Evolutionary conservation across 2,888 invertebrate genomes (phyloP), one percentile per base, ranked within the genome.

Genomic region (Eledone cirrhosa): DNA sequence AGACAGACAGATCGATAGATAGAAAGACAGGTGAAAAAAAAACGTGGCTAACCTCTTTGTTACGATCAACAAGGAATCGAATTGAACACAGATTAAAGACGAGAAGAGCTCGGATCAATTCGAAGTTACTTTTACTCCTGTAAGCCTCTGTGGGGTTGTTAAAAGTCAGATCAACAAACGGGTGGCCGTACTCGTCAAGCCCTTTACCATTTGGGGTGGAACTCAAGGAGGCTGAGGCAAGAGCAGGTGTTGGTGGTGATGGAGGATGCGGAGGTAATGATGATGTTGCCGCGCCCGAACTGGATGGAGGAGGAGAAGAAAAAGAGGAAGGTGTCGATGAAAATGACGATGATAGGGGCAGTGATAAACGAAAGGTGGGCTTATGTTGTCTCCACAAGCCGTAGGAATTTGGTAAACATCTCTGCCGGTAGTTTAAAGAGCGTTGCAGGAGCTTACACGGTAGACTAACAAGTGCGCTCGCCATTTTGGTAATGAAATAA

Each of bases 121-220:
- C 98, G 92, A 93, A 94, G 85, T 95, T 97, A 86, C 96, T 96
- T 93, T 98, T 98, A 92, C 97, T 97, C 91, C 96, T 96, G 93
- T 97, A 99, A 41, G 98, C 95, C 85, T 97, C 96, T 87, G 94
- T 93, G 41, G 96, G 94, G 93, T 97, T 95, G 91, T 94, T 94
- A 92, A 99, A 99, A 8, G 86, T 82, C 76, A 88, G 80, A 80
- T 90, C 87, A 29, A 88, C 78, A 0, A 81, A 75, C n/a, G 88
- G 87, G 69, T 87, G 86, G 22, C 82, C 84, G 77, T 83, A 80
- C 24, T 78, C 78, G 24, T 53, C 63, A 16, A 27, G n/a, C 31
- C n/a, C 78, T 19, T 67, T 53, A 48, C 77, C 27, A 31, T 47
- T 67, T 29, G 29, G 29, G 19, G 67, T 16, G 29, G 29, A 31